Base-by-base conservation (phyloP, 2,797 vertebrate species). In the Protonibea diacanthus region DNA sequence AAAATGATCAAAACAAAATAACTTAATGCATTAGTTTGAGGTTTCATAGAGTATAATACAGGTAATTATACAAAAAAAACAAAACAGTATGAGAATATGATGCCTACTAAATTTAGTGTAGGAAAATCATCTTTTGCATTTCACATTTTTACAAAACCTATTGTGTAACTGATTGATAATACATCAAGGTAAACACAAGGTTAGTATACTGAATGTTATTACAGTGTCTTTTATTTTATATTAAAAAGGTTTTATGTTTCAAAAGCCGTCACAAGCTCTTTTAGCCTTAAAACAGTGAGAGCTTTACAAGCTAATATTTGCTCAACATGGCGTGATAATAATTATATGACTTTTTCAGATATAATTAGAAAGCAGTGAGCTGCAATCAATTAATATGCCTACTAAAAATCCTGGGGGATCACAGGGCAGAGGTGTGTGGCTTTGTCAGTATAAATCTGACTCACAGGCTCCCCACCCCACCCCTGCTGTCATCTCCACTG, bases 331-430 rank as follows among this genome's bases (percentile, higher is more conserved):
- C 40, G n/a, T 67, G 56, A 14, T 10, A 76, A 69, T 65, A 62
- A 67, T 52, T 12, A 42, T 25, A 3, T 71, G 5, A 42, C 4
- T 44, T 67, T 63, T 69, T 18, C 5, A 66, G 57, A 44, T 67
- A 66, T 72, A 67, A 83, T 80, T 72, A 66, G 64, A 83, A 79
- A 80, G 65, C 49, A 67, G 64, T 75, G 49, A 48, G 74, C 53
- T 85, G 49, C 25, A 72, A 66, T 81, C 74, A 74, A 67, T 85
- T 80, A 80, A 69, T 80, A 74, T 82, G 62, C 69, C 20, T 23
- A 11, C 17, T 62, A 63, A 76, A 81, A 80, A 70, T 76, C 84
- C 81, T 60, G 21, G 51, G 59, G 63, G 67, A 47, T 76, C 58
- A 68, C 38, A 71, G 65, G 77, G 44, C 38, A 69, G 78, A 80